Conservation (phyloP, 2,888 invertebrate genomes). For the Phytoseiulus persimilis region DNA sequence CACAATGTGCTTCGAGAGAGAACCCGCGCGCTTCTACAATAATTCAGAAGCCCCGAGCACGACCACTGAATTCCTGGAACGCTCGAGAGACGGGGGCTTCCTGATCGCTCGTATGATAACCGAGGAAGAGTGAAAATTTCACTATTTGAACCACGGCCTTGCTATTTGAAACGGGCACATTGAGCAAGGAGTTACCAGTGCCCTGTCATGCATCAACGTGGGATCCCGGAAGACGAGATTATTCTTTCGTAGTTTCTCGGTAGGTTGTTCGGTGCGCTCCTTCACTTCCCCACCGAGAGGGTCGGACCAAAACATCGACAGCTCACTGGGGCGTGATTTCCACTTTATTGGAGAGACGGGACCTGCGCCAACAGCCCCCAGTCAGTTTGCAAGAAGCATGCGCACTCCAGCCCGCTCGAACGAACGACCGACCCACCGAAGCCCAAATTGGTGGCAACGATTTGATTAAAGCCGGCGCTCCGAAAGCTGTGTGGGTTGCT, state of each 20-base stretch:
- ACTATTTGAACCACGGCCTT: not conserved
- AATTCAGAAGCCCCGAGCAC: not conserved
- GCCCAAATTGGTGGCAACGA: slow-evolving; percentile 38
- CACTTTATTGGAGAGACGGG: slow-evolving; percentile 35
- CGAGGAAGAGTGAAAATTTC: not conserved
- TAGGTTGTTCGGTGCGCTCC: not conserved
- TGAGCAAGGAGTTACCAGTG: too few relatives aligned
- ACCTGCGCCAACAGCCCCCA: not conserved
- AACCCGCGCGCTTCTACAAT: not conserved
- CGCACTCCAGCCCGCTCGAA: not conserved
- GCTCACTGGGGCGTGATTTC: slow-evolving; percentile 35
- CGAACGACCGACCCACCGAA: not conserved
- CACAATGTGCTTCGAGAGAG: not conserved
- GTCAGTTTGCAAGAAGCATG: not conserved
- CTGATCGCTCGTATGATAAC: not conserved
- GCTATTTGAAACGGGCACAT: too few relatives aligned
- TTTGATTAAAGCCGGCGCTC: slow-evolving; percentile 19
- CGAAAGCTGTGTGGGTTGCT: not conserved
- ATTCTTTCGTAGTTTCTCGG: not conserved
- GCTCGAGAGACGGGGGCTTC: not conserved
- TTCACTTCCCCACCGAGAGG: not conserved
- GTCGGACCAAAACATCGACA: slow-evolving; percentile 26
- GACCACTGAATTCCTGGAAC: not conserved
- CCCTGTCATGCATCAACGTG: not conserved
- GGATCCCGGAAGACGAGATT: not conserved